These are phyloP conservation scores for Morpho deidamia DNA, from an alignment of 2,888 invertebrate species.

Conservation along the genomic window DNA sequence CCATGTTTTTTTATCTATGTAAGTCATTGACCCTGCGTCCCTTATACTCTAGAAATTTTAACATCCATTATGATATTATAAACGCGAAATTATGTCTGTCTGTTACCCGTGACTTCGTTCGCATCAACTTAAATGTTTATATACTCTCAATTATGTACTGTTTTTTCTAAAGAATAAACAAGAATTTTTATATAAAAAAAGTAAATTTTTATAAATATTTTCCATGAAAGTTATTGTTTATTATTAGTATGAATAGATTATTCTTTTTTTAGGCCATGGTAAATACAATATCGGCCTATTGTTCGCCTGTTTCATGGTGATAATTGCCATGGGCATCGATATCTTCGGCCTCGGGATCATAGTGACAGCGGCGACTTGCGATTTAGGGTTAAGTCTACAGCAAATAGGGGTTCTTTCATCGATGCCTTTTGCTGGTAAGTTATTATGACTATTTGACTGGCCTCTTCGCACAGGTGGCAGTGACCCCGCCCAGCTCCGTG, in stretches of 20 bases:
- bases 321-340: slow-evolving; percentile 72
- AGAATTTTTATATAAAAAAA: too few species aligned
- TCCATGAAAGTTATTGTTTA: too few species aligned
- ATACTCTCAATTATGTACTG: too few species aligned
- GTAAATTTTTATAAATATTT: too few species aligned
- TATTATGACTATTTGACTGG: too few species aligned
- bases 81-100: neutral
- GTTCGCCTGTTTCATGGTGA: slow-evolving; percentile 66
- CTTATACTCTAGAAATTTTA: neutral
- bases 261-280: slow-evolving; percentile 53
- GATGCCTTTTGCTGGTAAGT: slow-evolving; percentile 74
- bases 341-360: slow-evolving; percentile 76
- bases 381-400: slow-evolving; percentile 62
- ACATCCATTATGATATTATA: neutral
- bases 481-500: too few species aligned
- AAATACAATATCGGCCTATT: slow-evolving; percentile 71
- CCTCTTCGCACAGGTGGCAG: too few species aligned
- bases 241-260: neutral
- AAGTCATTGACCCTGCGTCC: neutral
- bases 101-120: neutral
- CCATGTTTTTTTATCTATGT: neutral
- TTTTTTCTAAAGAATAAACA: too few species aligned
- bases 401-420: slow-evolving; percentile 73
- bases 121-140: too few species aligned
- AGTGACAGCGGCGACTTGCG: slow-evolving; percentile 75